Evolutionary conservation across 2,113 vertebrate species (phyloP).

Genomic region (Paramormyrops kingsleyae): DNA sequence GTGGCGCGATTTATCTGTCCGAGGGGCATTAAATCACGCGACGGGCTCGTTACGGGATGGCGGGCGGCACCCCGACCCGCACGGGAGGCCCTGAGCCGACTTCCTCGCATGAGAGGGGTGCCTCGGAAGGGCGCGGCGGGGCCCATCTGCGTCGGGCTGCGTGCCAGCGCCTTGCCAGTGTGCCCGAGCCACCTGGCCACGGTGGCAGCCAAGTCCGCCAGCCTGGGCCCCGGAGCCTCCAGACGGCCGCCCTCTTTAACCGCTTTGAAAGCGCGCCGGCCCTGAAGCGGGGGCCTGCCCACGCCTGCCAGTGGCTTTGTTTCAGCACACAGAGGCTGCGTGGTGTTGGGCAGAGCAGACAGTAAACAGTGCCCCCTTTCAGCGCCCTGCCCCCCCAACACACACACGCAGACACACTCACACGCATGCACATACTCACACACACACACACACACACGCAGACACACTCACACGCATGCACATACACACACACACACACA

Average conservation of each 20-base stretch:
- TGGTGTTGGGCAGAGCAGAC: constrained; percentile 60
- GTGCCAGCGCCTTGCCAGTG: constrained; percentile 88
- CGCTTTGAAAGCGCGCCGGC: constrained; percentile 68
- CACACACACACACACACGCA: too few species aligned
- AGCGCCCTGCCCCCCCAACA: constrained; percentile 42
- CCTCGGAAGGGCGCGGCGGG: constrained; percentile 71
- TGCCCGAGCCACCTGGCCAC: constrained; percentile 86
- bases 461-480: too few species aligned
- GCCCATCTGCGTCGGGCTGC: constrained; percentile 84
- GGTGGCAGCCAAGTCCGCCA: constrained; percentile 82
- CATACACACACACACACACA: too few species aligned
- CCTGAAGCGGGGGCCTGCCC: constrained; percentile 56
- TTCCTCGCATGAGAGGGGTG: constrained; percentile 58
- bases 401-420: not conserved
- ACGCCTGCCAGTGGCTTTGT: constrained; percentile 68
- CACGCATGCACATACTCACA: too few species aligned
- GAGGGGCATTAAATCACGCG: not conserved
- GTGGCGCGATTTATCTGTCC: not conserved
- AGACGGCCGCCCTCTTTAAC: constrained; percentile 71
- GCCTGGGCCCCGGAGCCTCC: constrained; percentile 73
- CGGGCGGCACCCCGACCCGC: constrained; percentile 38
- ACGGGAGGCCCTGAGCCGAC: constrained; percentile 18
- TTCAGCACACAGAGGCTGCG: constrained; percentile 64
- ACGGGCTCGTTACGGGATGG: constrained; percentile 60
- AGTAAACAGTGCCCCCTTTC: constrained; percentile 67